phyloP scores from a whole-genome alignment of 2,888 invertebrate species.

The Drosophila cognata region DNA sequence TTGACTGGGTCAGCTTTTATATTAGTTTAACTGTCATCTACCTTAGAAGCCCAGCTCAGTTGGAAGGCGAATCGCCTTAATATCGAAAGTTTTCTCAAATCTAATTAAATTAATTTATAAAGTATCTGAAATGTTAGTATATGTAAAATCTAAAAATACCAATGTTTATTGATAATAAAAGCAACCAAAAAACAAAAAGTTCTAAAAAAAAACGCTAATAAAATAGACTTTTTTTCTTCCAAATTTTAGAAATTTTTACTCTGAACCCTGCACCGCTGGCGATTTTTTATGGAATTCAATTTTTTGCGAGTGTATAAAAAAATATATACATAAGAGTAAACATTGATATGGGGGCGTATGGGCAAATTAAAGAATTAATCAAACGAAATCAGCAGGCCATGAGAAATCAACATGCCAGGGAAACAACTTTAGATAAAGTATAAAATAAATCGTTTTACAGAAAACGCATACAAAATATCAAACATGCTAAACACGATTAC shows the following conservation, averaged over 20 bases:
- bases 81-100: not conserved
- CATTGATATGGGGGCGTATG: slow-evolving; percentile 11
- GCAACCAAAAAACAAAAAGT: not conserved
- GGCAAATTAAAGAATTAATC: slow-evolving; percentile 14
- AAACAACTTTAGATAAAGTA: slow-evolving; percentile 1
- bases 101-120: not conserved
- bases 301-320: slow-evolving; percentile 3
- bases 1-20: not conserved
- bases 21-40: not conserved
- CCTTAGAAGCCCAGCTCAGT: not conserved
- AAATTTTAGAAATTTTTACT: not conserved
- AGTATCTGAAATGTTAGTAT: not conserved
- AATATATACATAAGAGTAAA: slow-evolving; percentile 12
- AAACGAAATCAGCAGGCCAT: slow-evolving; percentile 12
- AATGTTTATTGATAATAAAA: not conserved
- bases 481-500: slow-evolving; percentile 18
- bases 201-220: not conserved
- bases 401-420: slow-evolving; percentile 22
- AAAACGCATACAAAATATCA: not conserved
- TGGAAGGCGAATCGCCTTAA: not conserved
- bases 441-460: slow-evolving; percentile 15
- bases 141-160: not conserved
- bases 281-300: not conserved
- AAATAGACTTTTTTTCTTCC: not conserved
- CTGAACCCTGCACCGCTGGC: too few relatives aligned